Conservation (phyloP, 2,113 vertebrate genomes). For the Sinocyclocheilus maitianheensis region DNA sequence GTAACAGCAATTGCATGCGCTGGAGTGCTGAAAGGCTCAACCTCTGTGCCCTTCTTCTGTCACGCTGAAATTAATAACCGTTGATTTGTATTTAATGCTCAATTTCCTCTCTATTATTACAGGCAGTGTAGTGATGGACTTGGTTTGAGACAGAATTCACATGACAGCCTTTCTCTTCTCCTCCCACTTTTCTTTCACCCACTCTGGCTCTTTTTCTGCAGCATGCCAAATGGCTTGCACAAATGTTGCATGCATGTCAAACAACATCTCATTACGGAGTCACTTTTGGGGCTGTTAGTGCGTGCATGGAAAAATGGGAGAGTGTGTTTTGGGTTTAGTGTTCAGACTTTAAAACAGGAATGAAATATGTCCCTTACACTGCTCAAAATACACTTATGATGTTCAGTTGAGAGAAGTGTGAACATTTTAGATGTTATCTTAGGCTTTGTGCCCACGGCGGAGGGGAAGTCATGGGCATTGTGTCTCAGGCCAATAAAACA, state of each 20-base stretch:
- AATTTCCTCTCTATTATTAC: conserved; percentile 76
- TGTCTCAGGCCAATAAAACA: conserved; percentile 43
- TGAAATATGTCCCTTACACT: conserved; percentile 41
- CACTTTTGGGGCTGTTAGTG: conserved; percentile 46
- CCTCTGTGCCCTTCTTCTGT: conserved; percentile 57
- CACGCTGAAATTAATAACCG: conserved; percentile 71
- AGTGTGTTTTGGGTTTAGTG: conserved; percentile 26
- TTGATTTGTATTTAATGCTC: conserved; percentile 81
- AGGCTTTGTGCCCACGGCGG: conserved; percentile 33
- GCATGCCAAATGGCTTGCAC: conserved; percentile 71
- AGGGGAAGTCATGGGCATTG: conserved; percentile 23
- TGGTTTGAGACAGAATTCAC: conserved; percentile 63
- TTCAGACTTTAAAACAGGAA: conserved; percentile 48
- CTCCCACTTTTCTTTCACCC: conserved; percentile 31
- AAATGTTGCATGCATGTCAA: conserved; percentile 65
- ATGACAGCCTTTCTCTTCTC: conserved; percentile 64
- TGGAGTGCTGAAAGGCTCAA: conserved; percentile 70
- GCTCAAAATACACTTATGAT: conserved; percentile 52
- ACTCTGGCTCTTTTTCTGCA: conserved; percentile 4
- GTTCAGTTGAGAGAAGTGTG: conserved; percentile 54
- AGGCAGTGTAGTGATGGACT: conserved; percentile 65
- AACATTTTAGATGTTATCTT: conserved; percentile 47
- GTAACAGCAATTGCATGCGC: conserved; percentile 66
- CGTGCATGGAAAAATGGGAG: conserved; percentile 42
- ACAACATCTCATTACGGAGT: conserved; percentile 55